Evolutionary conservation across 2,113 vertebrate species (phyloP).

Genomic region (Odocoileus virginianus): DNA sequence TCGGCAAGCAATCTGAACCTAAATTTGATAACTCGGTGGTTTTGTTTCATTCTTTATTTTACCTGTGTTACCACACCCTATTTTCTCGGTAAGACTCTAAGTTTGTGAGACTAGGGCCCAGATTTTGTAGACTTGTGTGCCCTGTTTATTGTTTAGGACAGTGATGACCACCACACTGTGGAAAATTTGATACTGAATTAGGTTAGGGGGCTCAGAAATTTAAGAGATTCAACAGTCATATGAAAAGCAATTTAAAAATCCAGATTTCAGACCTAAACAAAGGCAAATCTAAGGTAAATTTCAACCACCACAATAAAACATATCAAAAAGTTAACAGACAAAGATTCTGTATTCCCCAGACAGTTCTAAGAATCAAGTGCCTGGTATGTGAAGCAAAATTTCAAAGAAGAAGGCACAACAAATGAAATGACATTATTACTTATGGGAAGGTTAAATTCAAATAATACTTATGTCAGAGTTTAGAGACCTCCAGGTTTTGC

Average conservation of each 20-base stretch:
- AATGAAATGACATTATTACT: conserved; percentile 1
- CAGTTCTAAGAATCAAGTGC: background rate
- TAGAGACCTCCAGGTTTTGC: background rate
- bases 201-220: background rate
- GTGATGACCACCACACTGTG: background rate
- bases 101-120: background rate
- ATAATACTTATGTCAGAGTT: background rate
- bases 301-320: background rate
- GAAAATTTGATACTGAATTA: background rate
- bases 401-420: background rate
- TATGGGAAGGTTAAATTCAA: background rate
- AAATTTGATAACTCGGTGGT: background rate
- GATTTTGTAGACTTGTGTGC: background rate
- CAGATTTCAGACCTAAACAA: conserved; percentile 27
- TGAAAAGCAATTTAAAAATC: background rate
- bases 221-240: background rate
- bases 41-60: background rate
- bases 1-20: background rate
- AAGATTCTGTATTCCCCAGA: background rate
- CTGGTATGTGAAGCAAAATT: background rate
- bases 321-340: background rate
- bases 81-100: background rate
- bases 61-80: background rate
- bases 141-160: background rate
- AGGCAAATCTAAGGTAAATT: background rate